A percentile compares a stretch with the other conserved stretches of the same genome.
Conservation (phyloP, 2,888 invertebrate genomes). For the Zelleria hepariella region DNA sequence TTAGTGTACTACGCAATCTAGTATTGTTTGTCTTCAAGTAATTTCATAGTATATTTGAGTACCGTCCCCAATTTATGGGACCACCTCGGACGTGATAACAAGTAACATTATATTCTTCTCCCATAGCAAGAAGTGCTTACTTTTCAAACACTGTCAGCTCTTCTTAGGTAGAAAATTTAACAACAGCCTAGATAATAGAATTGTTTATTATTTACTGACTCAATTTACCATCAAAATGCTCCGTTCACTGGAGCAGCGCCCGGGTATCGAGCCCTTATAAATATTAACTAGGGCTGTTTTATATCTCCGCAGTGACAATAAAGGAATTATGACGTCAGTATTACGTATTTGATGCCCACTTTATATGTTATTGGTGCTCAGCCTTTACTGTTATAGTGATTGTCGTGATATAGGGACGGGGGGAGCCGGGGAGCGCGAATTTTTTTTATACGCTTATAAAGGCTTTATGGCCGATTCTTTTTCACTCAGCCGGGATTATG, state of each 20-base stretch:
- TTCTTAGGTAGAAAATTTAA: background rate
- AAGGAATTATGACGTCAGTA: slow-evolving; percentile 46
- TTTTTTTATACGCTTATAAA: slow-evolving; percentile 36
- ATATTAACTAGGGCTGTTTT: slow-evolving; percentile 31
- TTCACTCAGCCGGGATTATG: slow-evolving; percentile 1
- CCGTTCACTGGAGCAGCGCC: background rate
- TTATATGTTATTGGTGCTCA: slow-evolving; percentile 27
- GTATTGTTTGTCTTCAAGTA: too few species aligned
- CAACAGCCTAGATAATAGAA: background rate
- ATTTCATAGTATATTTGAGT: too few species aligned
- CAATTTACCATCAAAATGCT: background rate
- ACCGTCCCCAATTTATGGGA: too few species aligned
- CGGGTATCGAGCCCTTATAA: slow-evolving; percentile 19
- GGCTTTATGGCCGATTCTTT: slow-evolving; percentile 19
- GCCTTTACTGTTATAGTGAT: slow-evolving; percentile 34
- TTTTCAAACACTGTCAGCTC: too few species aligned
- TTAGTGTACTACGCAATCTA: too few species aligned
- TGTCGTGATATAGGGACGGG: slow-evolving; percentile 20
- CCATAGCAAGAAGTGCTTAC: too few species aligned
- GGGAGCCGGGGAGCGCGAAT: slow-evolving; percentile 22
- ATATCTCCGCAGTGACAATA: slow-evolving; percentile 31
- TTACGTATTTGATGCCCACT: slow-evolving; percentile 29
- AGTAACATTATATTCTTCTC: too few species aligned
- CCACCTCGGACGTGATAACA: too few species aligned
- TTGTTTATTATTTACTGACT: background rate